These are phyloP conservation scores for Antheraea assamensis DNA, from an alignment of 2,888 invertebrate genomes.

Conservation along the genomic window DNA sequence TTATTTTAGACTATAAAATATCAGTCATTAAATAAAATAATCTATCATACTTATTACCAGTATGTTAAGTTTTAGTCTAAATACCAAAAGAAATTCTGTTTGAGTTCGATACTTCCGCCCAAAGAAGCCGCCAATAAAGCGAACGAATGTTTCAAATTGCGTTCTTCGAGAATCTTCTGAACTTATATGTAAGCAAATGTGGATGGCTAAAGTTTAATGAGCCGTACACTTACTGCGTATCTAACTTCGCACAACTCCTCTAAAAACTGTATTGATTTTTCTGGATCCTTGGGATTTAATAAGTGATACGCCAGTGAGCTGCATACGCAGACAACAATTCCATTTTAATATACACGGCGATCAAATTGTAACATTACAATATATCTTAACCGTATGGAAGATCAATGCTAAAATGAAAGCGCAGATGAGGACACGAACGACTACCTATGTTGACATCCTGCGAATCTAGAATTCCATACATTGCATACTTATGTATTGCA, in stretches of 20 bases:
- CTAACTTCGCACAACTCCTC: slow-evolving; percentile 56
- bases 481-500: background rate
- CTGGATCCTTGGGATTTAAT: slow-evolving; percentile 49
- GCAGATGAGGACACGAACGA: too few relatives aligned
- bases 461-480: background rate
- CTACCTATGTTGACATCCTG: background rate
- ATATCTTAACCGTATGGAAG: background rate
- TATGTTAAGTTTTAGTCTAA: background rate
- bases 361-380: background rate
- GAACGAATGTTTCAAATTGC: slow-evolving; percentile 61
- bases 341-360: slow-evolving; percentile 2
- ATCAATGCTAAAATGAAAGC: too few relatives aligned
- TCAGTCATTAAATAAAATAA: background rate
- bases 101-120: slow-evolving; percentile 43
- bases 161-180: slow-evolving; percentile 52
- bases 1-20: background rate
- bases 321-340: slow-evolving; percentile 32
- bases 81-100: slow-evolving; percentile 5
- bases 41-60: background rate
- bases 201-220: slow-evolving; percentile 68
- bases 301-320: slow-evolving; percentile 46
- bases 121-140: slow-evolving; percentile 64
- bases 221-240: slow-evolving; percentile 55
- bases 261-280: slow-evolving; percentile 51
- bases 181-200: slow-evolving; percentile 68